A percentile compares a stretch with the other conserved stretches of the same genome.
phyloP scores from a whole-genome alignment of 2,888 invertebrate genomes.

The Lysandra bellargus region DNA sequence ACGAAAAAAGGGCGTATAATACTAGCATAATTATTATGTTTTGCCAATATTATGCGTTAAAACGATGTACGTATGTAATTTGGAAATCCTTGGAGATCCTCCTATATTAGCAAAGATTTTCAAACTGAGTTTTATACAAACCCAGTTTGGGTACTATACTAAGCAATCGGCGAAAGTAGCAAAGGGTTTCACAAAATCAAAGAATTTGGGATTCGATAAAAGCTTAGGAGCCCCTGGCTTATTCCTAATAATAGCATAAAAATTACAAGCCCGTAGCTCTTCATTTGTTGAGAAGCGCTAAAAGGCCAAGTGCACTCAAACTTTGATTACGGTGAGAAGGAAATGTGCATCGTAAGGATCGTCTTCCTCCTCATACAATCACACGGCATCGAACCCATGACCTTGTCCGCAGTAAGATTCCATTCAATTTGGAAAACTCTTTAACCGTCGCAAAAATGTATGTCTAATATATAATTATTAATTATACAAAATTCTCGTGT shows the following conservation, averaged over 20 bases:
- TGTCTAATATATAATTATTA: too few species aligned
- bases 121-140: too few species aligned
- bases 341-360: neutral
- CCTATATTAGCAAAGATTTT: too few species aligned
- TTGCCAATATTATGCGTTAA: too few species aligned
- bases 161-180: too few species aligned
- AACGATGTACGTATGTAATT: too few species aligned
- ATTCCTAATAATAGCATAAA: neutral
- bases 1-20: too few species aligned
- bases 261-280: neutral
- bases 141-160: too few species aligned
- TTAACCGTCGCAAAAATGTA: too few species aligned
- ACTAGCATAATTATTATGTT: too few species aligned
- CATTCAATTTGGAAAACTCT: neutral
- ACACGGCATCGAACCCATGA: neutral
- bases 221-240: neutral
- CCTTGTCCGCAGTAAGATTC: neutral
- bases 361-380: neutral
- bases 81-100: too few species aligned
- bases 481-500: too few species aligned
- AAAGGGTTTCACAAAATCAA: neutral
- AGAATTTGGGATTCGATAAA: neutral
- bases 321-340: neutral
- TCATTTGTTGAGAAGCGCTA: neutral
- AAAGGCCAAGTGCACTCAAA: conserved; percentile 5